Evolutionary conservation across 2,888 invertebrate species (phyloP).

Genomic region (Tricholauxania praeusta): DNA sequence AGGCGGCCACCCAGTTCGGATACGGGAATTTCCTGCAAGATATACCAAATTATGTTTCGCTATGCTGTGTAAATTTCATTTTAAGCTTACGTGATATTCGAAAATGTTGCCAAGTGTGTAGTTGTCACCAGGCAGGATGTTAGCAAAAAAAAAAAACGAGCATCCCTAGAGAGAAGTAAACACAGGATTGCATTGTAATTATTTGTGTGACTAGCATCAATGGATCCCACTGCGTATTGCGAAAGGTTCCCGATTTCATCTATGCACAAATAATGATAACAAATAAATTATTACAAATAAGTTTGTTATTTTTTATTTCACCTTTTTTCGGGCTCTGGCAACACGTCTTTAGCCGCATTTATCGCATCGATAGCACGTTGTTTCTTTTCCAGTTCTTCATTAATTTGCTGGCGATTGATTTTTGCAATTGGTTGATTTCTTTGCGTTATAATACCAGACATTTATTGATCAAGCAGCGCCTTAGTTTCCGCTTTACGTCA

Average conservation of each 20-base stretch:
- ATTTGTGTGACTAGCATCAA: constrained; percentile 92
- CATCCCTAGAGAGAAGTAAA: constrained; percentile 84
- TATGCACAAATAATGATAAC: too few relatives aligned
- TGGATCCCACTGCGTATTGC: constrained; percentile 97
- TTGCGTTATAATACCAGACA: constrained; percentile 77
- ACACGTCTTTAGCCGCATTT: constrained; percentile 63
- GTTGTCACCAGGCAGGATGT: constrained; percentile 82
- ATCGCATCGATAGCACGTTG: constrained; percentile 70
- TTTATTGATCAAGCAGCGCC: constrained; percentile 84
- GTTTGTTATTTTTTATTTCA: too few relatives aligned
- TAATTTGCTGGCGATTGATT: constrained; percentile 86
- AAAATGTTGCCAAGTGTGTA: constrained; percentile 90
- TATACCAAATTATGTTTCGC: not conserved
- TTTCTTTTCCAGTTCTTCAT: constrained; percentile 73
- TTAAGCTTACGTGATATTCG: constrained; percentile 82
- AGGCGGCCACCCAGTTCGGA: constrained; percentile 86
- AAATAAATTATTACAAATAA: too few relatives aligned
- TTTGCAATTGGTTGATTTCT: constrained; percentile 78
- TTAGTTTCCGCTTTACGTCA: constrained; percentile 88
- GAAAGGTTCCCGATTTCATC: constrained; percentile 88
- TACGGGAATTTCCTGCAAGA: constrained; percentile 83
- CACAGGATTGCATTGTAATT: constrained; percentile 86
- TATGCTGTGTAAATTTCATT: constrained; percentile 51
- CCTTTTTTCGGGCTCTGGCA: constrained; percentile 71
- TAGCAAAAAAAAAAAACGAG: constrained; percentile 83